These are phyloP conservation scores for Ochotona curzoniae DNA, from an alignment of 2,113 vertebrate genomes.

Conservation along the genomic window DNA sequence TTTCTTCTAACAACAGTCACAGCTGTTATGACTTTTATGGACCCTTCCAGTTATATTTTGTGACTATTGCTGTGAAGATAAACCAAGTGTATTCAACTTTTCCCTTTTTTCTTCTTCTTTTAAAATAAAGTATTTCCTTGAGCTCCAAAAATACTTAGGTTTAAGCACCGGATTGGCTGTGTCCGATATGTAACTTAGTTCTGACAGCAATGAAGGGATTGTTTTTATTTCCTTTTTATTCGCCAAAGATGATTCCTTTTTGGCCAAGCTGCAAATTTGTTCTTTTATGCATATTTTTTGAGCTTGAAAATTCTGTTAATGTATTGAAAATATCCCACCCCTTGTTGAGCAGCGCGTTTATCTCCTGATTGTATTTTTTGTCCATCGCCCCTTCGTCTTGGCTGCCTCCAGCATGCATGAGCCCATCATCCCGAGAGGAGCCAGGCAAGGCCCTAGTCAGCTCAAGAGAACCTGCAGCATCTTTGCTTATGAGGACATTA, in stretches of 20 bases:
- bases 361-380: background rate
- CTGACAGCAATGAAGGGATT: background rate
- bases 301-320: background rate
- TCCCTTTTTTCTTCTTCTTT: conserved; percentile 28
- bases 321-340: background rate
- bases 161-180: background rate
- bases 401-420: conserved; percentile 92
- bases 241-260: background rate
- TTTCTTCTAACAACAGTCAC: background rate
- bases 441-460: conserved; percentile 96
- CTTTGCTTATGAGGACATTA: conserved; percentile 99
- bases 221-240: background rate
- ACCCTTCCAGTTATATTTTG: background rate
- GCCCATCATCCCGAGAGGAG: conserved; percentile 97
- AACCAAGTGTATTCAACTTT: background rate
- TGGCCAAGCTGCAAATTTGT: background rate
- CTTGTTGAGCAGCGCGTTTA: background rate
- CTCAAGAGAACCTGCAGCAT: conserved; percentile 98
- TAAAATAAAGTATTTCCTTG: conserved; percentile 9
- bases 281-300: conserved; percentile 5
- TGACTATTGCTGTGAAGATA: background rate
- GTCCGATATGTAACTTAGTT: background rate
- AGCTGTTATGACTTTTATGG: background rate
- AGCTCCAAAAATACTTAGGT: background rate
- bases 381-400: conserved; percentile 20